Evolutionary conservation across 2,113 vertebrate genomes (phyloP).

Genomic region (Vanacampus margaritifer): DNA sequence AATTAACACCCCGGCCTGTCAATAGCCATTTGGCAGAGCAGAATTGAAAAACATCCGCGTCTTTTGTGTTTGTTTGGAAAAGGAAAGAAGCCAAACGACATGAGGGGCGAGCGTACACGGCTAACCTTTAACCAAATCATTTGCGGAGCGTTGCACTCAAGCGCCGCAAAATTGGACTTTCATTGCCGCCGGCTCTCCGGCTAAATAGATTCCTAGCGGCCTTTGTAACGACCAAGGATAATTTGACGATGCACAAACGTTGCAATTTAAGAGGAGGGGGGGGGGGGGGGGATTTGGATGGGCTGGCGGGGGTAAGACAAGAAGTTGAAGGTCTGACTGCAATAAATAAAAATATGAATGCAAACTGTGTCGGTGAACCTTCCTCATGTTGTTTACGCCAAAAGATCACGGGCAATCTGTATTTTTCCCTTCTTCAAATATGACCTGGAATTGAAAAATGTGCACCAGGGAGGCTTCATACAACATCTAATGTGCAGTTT

Average conservation of each 20-base stretch:
- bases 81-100: background rate
- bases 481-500: slow-evolving; percentile 21
- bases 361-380: slow-evolving; percentile 21
- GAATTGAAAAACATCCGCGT: slow-evolving; percentile 26
- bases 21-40: slow-evolving; percentile 31
- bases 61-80: slow-evolving; percentile 35
- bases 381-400: background rate
- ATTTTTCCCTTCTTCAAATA: background rate
- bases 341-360: slow-evolving; percentile 33
- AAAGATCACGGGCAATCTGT: background rate
- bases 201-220: slow-evolving; percentile 39
- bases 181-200: slow-evolving; percentile 22
- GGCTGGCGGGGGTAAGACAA: too few species aligned
- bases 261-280: slow-evolving; percentile 28
- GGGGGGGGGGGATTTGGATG: too few species aligned
- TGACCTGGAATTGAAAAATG: background rate
- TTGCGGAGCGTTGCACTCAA: slow-evolving; percentile 26
- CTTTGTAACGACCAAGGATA: slow-evolving; percentile 38
- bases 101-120: slow-evolving; percentile 18
- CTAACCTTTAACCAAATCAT: slow-evolving; percentile 37
- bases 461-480: slow-evolving; percentile 8
- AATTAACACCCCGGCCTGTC: slow-evolving; percentile 26
- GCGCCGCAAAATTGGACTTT: slow-evolving; percentile 31
- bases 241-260: slow-evolving; percentile 39
- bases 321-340: slow-evolving; percentile 21